A percentile compares a stretch with the other conserved stretches of the same genome.
phyloP scores from a whole-genome alignment of 2,797 vertebrate species.

The Chiloscyllium punctatum region DNA sequence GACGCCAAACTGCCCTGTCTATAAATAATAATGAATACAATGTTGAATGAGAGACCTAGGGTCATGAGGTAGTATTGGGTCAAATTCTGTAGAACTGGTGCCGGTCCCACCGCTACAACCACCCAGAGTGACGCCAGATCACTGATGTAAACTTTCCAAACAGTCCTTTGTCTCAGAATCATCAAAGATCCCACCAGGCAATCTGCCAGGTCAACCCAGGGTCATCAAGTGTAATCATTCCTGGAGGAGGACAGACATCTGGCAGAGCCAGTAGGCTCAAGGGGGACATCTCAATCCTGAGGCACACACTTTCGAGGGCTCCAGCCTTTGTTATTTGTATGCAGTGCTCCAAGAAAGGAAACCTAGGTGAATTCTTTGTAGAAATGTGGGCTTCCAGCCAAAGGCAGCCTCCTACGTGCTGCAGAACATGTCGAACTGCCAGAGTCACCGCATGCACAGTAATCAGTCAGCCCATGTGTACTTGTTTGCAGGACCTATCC shows the following conservation, averaged over 20 bases:
- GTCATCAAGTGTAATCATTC: neutral
- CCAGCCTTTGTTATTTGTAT: neutral
- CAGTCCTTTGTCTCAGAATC: neutral
- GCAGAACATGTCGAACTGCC: neutral
- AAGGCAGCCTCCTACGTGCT: conserved; percentile 9
- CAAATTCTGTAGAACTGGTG: neutral
- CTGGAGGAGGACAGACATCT: neutral
- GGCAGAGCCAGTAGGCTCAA: neutral
- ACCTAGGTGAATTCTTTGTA: neutral
- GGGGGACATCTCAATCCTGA: neutral
- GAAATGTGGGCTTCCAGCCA: neutral
- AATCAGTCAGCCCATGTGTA: neutral
- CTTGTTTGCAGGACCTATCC: neutral
- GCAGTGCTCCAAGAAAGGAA: neutral
- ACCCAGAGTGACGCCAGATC: conserved; percentile 34
- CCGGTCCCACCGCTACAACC: neutral
- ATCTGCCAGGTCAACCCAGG: neutral
- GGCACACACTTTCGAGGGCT: neutral
- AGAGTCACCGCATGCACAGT: neutral
- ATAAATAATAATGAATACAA: conserved; percentile 35
- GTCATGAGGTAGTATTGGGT: neutral
- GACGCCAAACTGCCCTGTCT: neutral
- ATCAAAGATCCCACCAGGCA: neutral
- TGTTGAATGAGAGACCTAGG: no score
- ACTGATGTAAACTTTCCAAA: neutral